Evolutionary conservation across 2,797 vertebrate species (phyloP), one percentile per base, ranked within the genome.

Genomic region (Myotis pilosus): DNA sequence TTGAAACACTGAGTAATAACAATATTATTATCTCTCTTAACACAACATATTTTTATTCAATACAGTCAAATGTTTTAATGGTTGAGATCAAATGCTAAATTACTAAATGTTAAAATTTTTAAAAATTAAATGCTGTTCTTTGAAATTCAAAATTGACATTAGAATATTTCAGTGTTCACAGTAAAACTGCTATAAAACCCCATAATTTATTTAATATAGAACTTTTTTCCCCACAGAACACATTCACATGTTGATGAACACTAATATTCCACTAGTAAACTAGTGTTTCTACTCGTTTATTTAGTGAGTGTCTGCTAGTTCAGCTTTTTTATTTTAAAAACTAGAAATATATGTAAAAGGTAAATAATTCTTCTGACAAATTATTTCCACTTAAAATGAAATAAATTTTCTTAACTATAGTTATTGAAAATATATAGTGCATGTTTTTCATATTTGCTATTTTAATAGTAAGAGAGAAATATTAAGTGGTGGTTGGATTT

Each of bases 391-490:
- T 75, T 84, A 81, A 96, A 80, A 41, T 74, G 19, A 53, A 76
- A 36, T 79, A 60, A 10, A 19, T 64, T 88, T 92, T 47, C 19
- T 78, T 94, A 69, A 55, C 72, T 76, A 44, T 17, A 16, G 13
- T 55, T 9, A 78, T 62, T 57, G 19, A 72, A 91, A 93, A 55
- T n/a, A 90, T 33, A 86, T 30, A 71, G 36, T 36, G 76, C 71
- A 68, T 79, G 7, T 68, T 86, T 76, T 79, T 15, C 44, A 91
- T 22, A 55, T 69, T 83, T 92, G 33, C 51, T 85, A 44, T 88
- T 85, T 94, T 83, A 92, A 87, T 71, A 55, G 33, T 74, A 93
- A 86, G 25, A 53, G 57, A 81, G 12, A 92, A 95, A 74, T 74
- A 7, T 44, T 64, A 90, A 88, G 55, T 75, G 25, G 9, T 38